Percentiles rank a stretch among this genome's conserved stretches.
Conservation (phyloP, 2,888 invertebrate genomes). For the Temnothorax ravouxi region DNA sequence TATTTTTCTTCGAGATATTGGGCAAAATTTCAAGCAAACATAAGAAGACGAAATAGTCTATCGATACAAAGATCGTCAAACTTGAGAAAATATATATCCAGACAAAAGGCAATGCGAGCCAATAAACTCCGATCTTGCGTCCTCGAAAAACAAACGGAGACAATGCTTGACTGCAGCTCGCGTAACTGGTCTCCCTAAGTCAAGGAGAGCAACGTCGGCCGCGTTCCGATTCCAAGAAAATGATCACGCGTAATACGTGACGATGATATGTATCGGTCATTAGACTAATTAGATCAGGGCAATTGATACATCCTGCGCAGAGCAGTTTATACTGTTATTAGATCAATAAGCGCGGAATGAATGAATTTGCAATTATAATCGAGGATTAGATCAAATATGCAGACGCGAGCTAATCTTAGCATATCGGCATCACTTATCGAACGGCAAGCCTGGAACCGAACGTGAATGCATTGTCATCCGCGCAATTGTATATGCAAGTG, state of each 20-base stretch:
- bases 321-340: conserved; percentile 12
- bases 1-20: neutral
- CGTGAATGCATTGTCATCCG: neutral
- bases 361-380: conserved; percentile 24
- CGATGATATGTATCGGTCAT: neutral
- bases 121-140: neutral
- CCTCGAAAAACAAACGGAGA: neutral
- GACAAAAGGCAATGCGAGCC: neutral
- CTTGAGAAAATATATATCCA: neutral
- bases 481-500: neutral
- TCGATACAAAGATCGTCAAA: neutral
- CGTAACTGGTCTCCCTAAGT: neutral
- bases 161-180: neutral
- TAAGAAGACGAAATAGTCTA: neutral
- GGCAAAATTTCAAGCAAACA: neutral
- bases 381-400: conserved; percentile 6
- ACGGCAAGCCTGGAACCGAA: neutral
- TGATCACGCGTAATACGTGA: neutral
- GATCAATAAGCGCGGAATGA: conserved; percentile 2
- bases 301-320: neutral
- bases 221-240: conserved; percentile 1
- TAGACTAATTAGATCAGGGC: conserved; percentile 19
- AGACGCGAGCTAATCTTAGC: conserved; percentile 6
- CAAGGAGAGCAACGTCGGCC: neutral
- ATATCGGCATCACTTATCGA: conserved; percentile 6